These are phyloP conservation scores for Napeogenes inachia DNA, from an alignment of 2,888 invertebrate species.

Conservation along the genomic window DNA sequence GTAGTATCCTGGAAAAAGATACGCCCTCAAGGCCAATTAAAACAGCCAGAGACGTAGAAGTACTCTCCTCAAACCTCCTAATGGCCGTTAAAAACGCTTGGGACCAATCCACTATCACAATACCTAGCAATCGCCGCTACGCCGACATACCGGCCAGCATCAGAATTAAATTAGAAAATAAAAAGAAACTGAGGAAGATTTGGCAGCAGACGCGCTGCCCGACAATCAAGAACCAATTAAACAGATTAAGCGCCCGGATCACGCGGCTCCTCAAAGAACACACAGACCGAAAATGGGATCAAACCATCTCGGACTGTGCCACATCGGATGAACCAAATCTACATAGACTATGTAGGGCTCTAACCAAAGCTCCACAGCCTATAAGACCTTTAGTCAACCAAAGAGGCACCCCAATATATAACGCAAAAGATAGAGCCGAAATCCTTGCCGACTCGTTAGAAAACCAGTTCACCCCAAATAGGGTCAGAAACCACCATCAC, in stretches of 20 bases:
- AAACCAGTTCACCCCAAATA: constrained; percentile 11
- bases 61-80: too few relatives aligned
- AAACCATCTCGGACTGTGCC: not conserved
- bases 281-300: constrained; percentile 13
- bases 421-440: constrained; percentile 20
- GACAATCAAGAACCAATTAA: constrained; percentile 10
- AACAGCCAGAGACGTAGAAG: too few relatives aligned
- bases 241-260: not conserved
- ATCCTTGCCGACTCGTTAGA: constrained; percentile 22
- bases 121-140: constrained; percentile 6
- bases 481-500: not conserved
- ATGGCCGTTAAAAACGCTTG: too few relatives aligned
- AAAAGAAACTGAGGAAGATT: constrained; percentile 10
- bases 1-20: too few relatives aligned
- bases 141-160: constrained; percentile 26
- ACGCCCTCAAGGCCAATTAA: too few relatives aligned
- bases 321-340: not conserved
- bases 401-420: constrained; percentile 16
- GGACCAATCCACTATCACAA: too few relatives aligned
- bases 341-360: constrained; percentile 8
- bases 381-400: constrained; percentile 10
- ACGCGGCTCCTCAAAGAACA: constrained; percentile 10
- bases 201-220: constrained; percentile 22
- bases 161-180: not conserved
- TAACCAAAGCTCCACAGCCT: not conserved